Percentiles rank a stretch among this genome's conserved stretches.
Evolutionary conservation across 2,113 vertebrate genomes (phyloP).

Genomic region (Stictonetta naevosa): DNA sequence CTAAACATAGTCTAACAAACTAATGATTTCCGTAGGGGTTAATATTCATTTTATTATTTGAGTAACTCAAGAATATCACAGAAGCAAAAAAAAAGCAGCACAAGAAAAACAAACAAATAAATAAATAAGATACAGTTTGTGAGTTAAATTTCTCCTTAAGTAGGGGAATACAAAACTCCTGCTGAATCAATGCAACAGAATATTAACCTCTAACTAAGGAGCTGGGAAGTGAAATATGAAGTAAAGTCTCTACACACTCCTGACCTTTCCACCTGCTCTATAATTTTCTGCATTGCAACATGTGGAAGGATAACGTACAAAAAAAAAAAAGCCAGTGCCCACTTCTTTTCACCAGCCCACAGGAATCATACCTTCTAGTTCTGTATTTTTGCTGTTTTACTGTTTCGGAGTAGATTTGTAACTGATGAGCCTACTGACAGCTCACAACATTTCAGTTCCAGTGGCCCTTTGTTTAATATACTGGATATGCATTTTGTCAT

Average conservation of each 20-base stretch:
- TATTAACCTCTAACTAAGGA: background rate
- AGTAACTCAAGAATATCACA: background rate
- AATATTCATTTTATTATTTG: constrained; percentile 23
- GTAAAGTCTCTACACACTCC: background rate
- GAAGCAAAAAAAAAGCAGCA: background rate
- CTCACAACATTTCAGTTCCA: background rate
- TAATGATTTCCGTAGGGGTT: background rate
- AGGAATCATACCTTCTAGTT: background rate
- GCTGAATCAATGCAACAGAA: background rate
- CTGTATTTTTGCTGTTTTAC: constrained; percentile 1
- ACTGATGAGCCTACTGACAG: background rate
- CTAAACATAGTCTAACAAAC: background rate
- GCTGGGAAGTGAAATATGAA: background rate
- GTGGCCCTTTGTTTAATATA: background rate
- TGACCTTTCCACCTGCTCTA: constrained; percentile 7
- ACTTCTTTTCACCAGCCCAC: background rate
- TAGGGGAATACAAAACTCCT: background rate
- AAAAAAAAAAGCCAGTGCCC: background rate
- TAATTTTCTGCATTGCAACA: background rate
- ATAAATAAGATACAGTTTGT: background rate
- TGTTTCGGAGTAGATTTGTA: background rate
- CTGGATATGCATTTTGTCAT: background rate
- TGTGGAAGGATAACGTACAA: background rate
- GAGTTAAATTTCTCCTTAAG: background rate
- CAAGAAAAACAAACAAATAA: constrained; percentile 40